Base-by-base conservation (phyloP, 2,888 invertebrate genomes). In the Conchocele bisecta region DNA sequence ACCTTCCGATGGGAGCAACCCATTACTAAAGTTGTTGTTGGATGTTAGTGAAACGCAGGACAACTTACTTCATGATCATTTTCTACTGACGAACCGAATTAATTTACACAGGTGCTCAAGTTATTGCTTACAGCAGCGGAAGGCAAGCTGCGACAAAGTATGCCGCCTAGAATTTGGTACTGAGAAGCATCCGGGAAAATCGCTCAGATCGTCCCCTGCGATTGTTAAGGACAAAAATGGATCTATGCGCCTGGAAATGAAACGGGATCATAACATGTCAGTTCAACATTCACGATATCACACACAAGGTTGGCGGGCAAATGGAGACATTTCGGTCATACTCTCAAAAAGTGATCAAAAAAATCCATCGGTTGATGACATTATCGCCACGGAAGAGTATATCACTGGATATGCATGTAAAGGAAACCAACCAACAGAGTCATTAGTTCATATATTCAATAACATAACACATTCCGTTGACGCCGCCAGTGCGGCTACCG, bases 241-340 rank as follows among this genome's bases (percentile, higher is more conserved):
- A 3, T 79, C 69, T 15, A 15, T 75, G 1, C 28, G 82, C 26
- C 46, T 81, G 29, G 81, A 82, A 72, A 82, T 82, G 81, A 17
- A 28, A 42, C 58, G 82, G 20, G 83, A 82, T 33, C 76, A 82
- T 56, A 82, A 81, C 26, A 20, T 33, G 11, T 15, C 82, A 7
- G 79, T 81, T 1, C 82, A 82, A 35, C 69, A 83, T 56, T 82
- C 81, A 1, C 39, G 37, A 50, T 67, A 29, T 20, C 79, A 80
- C 35, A 80, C 79, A 11, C 81, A 83, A 51, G 77, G 54, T 15
- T 71, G 78, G 78, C 13, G 61, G 20, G 69, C 57, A 29, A 69
- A 69, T 79, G 79, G 78, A 17, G 79, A 83, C 50, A 67, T 82
- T n/a, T 74, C 71, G 0, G 20, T 83, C 0, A 75, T 81, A 26